phyloP scores from a whole-genome alignment of 2,797 vertebrate species.

The Leptoclinus maculatus region DNA sequence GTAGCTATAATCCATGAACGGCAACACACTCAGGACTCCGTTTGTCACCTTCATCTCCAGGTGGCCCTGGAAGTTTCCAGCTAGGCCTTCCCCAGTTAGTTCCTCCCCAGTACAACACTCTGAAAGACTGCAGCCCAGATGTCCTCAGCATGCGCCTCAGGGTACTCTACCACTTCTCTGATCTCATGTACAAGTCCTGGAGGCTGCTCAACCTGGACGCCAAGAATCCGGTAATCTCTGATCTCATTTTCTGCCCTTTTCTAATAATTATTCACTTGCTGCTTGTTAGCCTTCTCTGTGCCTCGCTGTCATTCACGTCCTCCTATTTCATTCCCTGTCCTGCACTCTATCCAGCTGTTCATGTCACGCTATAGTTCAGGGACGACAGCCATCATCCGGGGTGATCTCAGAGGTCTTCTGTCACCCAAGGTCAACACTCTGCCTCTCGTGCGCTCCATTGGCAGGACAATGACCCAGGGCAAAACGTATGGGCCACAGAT shows the following conservation, averaged over 20 bases:
- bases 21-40: background rate
- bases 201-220: constrained; percentile 85
- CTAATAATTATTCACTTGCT: background rate
- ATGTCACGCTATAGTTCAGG: constrained; percentile 85
- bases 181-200: constrained; percentile 90
- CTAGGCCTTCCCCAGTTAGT: constrained; percentile 83
- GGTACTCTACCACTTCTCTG: constrained; percentile 87
- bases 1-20: background rate
- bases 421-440: constrained; percentile 89
- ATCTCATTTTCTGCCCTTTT: constrained; percentile 1
- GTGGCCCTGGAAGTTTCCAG: constrained; percentile 77
- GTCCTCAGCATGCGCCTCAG: constrained; percentile 83
- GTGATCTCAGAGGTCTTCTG: constrained; percentile 85
- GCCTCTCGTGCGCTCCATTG: constrained; percentile 86
- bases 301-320: background rate
- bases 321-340: background rate
- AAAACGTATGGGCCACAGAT: constrained; percentile 89
- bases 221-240: constrained; percentile 75
- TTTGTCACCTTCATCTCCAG: constrained; percentile 52
- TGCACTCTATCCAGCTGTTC: constrained; percentile 67
- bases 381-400: constrained; percentile 84
- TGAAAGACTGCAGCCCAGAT: constrained; percentile 84
- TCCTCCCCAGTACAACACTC: constrained; percentile 86
- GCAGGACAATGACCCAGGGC: constrained; percentile 88
- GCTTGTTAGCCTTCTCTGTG: background rate